phyloP scores from a whole-genome alignment of 2,888 invertebrate genomes.

The Drosophila koepferae region DNA sequence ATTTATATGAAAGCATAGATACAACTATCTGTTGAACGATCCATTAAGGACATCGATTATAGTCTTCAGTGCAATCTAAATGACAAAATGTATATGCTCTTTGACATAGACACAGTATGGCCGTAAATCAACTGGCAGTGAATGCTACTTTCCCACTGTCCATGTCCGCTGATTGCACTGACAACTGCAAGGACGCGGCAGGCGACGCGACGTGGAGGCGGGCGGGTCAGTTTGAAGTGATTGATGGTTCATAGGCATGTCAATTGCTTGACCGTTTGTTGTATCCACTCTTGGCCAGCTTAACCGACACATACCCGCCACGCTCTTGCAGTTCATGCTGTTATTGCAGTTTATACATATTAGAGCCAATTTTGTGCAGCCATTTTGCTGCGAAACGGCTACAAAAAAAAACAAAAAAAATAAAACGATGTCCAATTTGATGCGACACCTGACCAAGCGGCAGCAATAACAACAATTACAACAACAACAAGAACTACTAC shows the following conservation, averaged over 20 bases:
- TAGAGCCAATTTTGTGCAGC: slow-evolving; percentile 73
- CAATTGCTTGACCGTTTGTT: slow-evolving; percentile 71
- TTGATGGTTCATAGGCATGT: slow-evolving; percentile 77
- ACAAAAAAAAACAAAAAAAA: slow-evolving; percentile 11
- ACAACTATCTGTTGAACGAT: background rate
- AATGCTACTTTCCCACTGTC: slow-evolving; percentile 38
- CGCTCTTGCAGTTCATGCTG: slow-evolving; percentile 29
- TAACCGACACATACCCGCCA: slow-evolving; percentile 5
- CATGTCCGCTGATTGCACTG: slow-evolving; percentile 65
- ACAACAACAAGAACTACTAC: slow-evolving; percentile 6
- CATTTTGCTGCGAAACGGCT: slow-evolving; percentile 30
- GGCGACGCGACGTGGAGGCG: slow-evolving; percentile 1
- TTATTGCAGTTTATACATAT: slow-evolving; percentile 78
- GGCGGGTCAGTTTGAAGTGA: slow-evolving; percentile 60
- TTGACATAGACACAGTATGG: background rate
- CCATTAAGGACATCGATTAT: background rate
- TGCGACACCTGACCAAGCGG: slow-evolving; percentile 66
- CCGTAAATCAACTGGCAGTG: slow-evolving; percentile 21
- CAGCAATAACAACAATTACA: slow-evolving; percentile 15
- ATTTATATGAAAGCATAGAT: background rate
- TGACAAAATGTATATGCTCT: slow-evolving; percentile 23
- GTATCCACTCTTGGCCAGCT: slow-evolving; percentile 26
- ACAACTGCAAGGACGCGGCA: slow-evolving; percentile 54
- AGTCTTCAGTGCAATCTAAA: background rate
- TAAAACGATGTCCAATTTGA: slow-evolving; percentile 69